These are phyloP conservation scores for Macroramphosus scolopax DNA, from an alignment of 2,797 vertebrate species.

Conservation along the genomic window DNA sequence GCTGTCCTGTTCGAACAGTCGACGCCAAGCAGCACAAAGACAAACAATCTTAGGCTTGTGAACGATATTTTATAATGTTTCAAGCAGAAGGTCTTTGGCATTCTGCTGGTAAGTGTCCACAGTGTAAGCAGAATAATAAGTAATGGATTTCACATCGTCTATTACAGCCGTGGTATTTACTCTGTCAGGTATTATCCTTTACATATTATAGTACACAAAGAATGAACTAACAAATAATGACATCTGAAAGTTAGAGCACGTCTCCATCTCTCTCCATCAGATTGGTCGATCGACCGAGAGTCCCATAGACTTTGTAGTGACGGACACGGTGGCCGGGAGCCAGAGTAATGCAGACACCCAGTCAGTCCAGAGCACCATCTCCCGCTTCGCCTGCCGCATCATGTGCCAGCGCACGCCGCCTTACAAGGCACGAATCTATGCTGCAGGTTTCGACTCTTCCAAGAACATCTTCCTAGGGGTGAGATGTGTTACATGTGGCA, in stretches of 20 bases:
- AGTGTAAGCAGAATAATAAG: background rate
- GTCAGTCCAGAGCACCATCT: conserved; percentile 98
- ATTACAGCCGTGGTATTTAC: too few species aligned
- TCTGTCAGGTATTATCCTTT: too few species aligned
- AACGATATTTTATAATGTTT: too few species aligned
- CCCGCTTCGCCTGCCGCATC: conserved; percentile 96
- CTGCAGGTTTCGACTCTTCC: conserved; percentile 96
- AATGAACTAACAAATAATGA: too few species aligned
- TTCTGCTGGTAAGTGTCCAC: too few species aligned
- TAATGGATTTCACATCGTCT: too few species aligned
- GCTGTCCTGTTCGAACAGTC: too few species aligned
- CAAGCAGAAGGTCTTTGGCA: too few species aligned
- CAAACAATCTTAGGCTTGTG: too few species aligned
- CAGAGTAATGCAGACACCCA: conserved; percentile 94
- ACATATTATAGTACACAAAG: too few species aligned
- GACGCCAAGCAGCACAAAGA: too few species aligned
- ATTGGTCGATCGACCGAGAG: conserved; percentile 97
- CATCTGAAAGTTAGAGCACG: too few species aligned
- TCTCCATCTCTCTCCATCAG: conserved; percentile 62
- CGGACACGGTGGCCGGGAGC: conserved; percentile 96
- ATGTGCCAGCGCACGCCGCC: conserved; percentile 95
- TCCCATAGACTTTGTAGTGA: conserved; percentile 98
- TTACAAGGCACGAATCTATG: conserved; percentile 94
- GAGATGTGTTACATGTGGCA: conserved; percentile 52
- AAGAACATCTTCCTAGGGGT: conserved; percentile 99